phyloP scores from a whole-genome alignment of 2,888 invertebrate genomes.

The Sicus ferrugineus region DNA sequence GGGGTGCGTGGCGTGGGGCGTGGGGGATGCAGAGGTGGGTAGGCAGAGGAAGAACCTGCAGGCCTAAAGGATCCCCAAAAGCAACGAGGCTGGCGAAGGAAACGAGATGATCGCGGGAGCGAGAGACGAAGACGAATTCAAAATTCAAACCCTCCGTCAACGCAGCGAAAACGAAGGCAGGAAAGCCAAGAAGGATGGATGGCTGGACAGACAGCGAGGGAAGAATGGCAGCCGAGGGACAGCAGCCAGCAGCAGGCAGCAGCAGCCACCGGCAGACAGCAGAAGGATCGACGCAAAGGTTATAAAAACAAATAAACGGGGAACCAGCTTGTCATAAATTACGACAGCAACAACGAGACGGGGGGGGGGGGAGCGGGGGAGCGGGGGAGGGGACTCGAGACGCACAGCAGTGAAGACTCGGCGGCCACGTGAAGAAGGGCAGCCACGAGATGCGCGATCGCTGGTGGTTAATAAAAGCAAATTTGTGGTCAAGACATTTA shows the following conservation, averaged over 20 bases:
- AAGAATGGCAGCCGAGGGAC: background rate
- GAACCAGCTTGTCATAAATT: conserved; percentile 27
- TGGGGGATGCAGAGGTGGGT: background rate
- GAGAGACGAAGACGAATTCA: background rate
- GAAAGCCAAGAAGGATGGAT: background rate
- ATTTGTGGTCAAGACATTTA: conserved; percentile 26
- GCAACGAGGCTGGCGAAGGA: background rate
- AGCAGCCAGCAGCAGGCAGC: too few species aligned
- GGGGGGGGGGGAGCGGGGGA: too few species aligned
- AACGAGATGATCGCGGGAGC: background rate
- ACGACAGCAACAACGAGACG: conserved; percentile 13
- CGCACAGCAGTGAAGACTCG: background rate
- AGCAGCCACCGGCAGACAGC: too few species aligned
- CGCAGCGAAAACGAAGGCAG: background rate
- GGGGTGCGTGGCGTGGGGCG: background rate
- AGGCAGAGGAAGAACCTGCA: background rate
- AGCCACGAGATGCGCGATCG: background rate
- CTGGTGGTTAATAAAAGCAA: conserved; percentile 20
- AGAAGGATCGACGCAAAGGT: conserved; percentile 13
- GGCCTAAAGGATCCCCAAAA: background rate
- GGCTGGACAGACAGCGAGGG: background rate
- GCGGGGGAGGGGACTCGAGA: background rate
- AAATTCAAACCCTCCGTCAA: background rate
- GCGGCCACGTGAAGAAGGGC: background rate
- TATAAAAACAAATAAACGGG: conserved; percentile 29